phyloP scores from a whole-genome alignment of 2,888 invertebrate species.

The Athalia circularis region DNA sequence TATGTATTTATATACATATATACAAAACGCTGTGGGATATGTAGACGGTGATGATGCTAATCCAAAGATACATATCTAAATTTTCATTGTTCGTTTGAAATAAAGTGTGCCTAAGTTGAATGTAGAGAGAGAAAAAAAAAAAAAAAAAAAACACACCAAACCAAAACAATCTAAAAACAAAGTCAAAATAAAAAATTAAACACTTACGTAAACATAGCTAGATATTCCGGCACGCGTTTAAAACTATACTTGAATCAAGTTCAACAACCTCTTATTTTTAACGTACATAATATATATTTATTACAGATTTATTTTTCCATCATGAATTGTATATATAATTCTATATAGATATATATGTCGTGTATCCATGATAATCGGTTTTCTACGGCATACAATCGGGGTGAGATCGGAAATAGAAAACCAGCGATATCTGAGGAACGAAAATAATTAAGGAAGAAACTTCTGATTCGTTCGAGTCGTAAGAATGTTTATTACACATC shows the following conservation, averaged over 20 bases:
- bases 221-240: constrained; percentile 30
- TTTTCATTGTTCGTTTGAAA: constrained; percentile 31
- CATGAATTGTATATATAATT: too few relatives aligned
- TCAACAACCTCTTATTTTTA: constrained; percentile 24
- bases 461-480: too few relatives aligned
- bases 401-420: too few relatives aligned
- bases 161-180: not conserved
- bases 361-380: too few relatives aligned
- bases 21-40: too few relatives aligned
- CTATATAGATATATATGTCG: too few relatives aligned
- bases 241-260: constrained; percentile 8
- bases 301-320: too few relatives aligned
- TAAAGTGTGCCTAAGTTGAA: constrained; percentile 18
- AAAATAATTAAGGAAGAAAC: too few relatives aligned
- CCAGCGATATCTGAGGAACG: too few relatives aligned
- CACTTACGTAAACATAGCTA: not conserved
- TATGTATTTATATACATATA: too few relatives aligned
- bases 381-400: too few relatives aligned
- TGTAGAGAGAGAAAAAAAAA: not conserved
- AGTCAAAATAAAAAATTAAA: not conserved
- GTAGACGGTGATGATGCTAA: constrained; percentile 1
- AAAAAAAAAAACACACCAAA: constrained; percentile 2
- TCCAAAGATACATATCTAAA: constrained; percentile 37
- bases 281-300: not conserved
- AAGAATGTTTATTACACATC: too few relatives aligned